Evolutionary conservation across 2,113 vertebrate genomes (phyloP), one percentile per base, ranked within the genome.

Genomic region (Pseudopipra pipra): DNA sequence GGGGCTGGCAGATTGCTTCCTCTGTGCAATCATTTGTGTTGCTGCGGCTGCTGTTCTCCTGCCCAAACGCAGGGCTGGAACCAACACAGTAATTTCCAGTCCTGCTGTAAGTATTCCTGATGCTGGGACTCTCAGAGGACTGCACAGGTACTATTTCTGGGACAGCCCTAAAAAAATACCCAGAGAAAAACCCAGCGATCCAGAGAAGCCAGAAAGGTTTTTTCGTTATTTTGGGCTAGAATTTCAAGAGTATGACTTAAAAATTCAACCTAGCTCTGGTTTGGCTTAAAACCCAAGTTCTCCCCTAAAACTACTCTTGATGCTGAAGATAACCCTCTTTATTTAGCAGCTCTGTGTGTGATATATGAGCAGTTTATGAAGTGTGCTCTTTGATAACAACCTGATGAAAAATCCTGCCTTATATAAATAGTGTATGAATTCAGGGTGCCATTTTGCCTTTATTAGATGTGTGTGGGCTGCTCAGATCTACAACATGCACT

Each of bases 1-100:
- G 90, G 91, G 85, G 85, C 82, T 81, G 92, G 47, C 95, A 88
- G 47, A 78, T 88, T 96, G 93, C 95, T 92, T 73, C 95, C 95
- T 80, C 87, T 31, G 9, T 85, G 90, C 78, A 41, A 12, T 76
- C 81, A 1, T 35, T 73, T 37, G 22, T 51, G 89, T 1, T 27
- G 94, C 41, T 82, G 62, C 41, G 84, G 80, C 84, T 89, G 67
- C 83, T 31, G 6, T 18, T 27, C 81, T 55, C 12, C 74, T 92
- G 90, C 76, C 89, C 86, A 11, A 89, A 37, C 6, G 31, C 67
- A 58, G 67, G 31, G 61, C 75, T 85, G 82, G 41, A 51, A 77
- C 58, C 13, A 2, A 11, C 49, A n/a, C 89, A 33, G 7, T 56
- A 8, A 11, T 89, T 43, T 81, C 5, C n/a, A n/a, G 44, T 37